Percentiles rank a stretch among this genome's conserved stretches.
These are phyloP conservation scores for Pachliopta kotzebuea DNA, from an alignment of 2,888 invertebrate genomes.

Conservation along the genomic window DNA sequence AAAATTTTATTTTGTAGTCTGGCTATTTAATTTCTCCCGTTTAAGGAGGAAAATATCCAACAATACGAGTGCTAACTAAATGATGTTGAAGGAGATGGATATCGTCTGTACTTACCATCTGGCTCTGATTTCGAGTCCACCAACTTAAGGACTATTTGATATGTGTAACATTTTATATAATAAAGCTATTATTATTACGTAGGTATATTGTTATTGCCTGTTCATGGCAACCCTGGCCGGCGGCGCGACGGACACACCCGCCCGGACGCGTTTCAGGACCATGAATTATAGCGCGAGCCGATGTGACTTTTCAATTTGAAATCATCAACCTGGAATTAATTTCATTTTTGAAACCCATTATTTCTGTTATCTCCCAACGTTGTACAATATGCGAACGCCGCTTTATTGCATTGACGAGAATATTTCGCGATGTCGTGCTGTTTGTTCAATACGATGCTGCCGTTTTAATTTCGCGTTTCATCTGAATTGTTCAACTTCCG, in stretches of 20 bases:
- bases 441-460: slow-evolving; percentile 10
- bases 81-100: no score
- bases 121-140: no score
- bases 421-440: slow-evolving; percentile 52
- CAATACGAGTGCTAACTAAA: no score
- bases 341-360: slow-evolving; percentile 81
- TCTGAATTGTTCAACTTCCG: background rate
- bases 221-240: slow-evolving; percentile 57
- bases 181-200: background rate
- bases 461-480: slow-evolving; percentile 20
- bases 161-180: no score
- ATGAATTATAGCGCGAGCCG: slow-evolving; percentile 80
- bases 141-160: no score
- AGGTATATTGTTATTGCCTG: slow-evolving; percentile 29
- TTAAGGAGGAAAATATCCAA: no score
- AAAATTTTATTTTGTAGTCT: no score
- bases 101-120: no score
- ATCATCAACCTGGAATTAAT: slow-evolving; percentile 82
- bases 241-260: slow-evolving; percentile 71
- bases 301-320: slow-evolving; percentile 82
- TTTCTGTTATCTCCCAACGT: slow-evolving; percentile 78
- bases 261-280: slow-evolving; percentile 79
- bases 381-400: slow-evolving; percentile 76
- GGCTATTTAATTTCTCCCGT: no score
- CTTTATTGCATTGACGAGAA: slow-evolving; percentile 74